Evolutionary conservation across 2,113 vertebrate genomes (phyloP).

Genomic region (Eolophus roseicapilla): DNA sequence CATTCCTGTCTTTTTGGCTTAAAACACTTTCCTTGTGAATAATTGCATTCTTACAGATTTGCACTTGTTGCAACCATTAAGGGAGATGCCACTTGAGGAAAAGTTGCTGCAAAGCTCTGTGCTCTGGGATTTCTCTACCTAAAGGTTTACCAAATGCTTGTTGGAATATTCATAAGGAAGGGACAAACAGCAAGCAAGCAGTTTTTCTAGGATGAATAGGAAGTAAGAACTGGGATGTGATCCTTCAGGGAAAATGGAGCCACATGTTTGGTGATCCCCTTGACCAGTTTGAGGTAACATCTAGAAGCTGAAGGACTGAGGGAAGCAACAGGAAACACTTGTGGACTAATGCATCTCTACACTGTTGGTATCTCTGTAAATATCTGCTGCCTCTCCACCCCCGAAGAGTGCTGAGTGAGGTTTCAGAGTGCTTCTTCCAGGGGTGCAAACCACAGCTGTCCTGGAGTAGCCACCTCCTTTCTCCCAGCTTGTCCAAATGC

Average conservation of each 20-base stretch:
- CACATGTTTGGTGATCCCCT: accelerated
- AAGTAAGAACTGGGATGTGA: background rate
- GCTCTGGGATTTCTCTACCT: background rate
- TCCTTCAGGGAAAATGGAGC: background rate
- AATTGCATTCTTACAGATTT: background rate
- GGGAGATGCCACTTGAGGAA: background rate
- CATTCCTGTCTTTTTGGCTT: background rate
- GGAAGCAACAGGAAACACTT: background rate
- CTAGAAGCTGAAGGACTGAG: background rate
- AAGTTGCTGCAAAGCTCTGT: background rate
- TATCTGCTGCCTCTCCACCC: too few species aligned
- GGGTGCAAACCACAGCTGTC: background rate
- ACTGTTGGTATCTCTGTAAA: background rate
- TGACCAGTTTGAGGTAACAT: accelerated
- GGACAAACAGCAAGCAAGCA: background rate
- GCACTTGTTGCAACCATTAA: background rate
- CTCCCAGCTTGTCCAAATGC: accelerated
- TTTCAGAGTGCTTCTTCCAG: background rate
- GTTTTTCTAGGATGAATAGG: background rate
- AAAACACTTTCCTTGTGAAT: background rate
- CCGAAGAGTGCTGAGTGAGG: background rate
- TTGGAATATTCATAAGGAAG: background rate
- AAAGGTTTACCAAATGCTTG: background rate
- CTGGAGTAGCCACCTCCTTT: background rate
- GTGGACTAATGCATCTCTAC: background rate